Conservation (phyloP, 2,888 invertebrate genomes). For the Gibbula magus region DNA sequence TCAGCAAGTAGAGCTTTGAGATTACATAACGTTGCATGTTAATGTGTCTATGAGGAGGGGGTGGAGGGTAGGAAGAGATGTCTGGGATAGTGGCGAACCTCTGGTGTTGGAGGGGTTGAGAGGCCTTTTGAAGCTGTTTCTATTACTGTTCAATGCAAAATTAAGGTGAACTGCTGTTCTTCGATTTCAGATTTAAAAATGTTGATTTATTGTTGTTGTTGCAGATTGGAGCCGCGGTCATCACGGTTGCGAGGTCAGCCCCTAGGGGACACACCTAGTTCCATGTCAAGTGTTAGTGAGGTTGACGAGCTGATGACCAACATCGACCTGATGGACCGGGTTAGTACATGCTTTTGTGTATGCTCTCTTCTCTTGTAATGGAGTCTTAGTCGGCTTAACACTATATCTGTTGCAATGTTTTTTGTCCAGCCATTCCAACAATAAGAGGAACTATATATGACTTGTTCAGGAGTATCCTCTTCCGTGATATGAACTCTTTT, state of each 20-base stretch:
- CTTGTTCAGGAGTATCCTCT: neutral
- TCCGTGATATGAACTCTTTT: neutral
- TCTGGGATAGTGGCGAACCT: no score
- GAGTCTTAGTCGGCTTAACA: no score
- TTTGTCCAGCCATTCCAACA: neutral
- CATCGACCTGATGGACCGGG: constrained; percentile 63
- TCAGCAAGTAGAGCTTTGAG: no score
- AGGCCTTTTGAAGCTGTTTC: no score
- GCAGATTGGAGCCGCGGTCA: constrained; percentile 48
- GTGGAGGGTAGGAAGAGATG: no score
- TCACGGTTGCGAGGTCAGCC: constrained; percentile 27
- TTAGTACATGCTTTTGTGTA: constrained; percentile 34
- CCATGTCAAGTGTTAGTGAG: constrained; percentile 70
- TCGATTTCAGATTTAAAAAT: neutral
- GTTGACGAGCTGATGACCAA: constrained; percentile 69
- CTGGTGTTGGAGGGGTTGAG: no score
- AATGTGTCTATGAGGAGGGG: no score
- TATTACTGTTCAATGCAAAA: neutral
- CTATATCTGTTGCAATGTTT: no score
- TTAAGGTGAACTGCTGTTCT: neutral
- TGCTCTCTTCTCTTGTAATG: no score
- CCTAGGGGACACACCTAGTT: constrained; percentile 60
- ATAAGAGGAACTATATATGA: neutral
- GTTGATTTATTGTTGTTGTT: neutral
- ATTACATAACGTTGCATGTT: no score